Conservation (phyloP, 1,140 invertebrate genomes). For the Leptinotarsa defecta region DNA sequence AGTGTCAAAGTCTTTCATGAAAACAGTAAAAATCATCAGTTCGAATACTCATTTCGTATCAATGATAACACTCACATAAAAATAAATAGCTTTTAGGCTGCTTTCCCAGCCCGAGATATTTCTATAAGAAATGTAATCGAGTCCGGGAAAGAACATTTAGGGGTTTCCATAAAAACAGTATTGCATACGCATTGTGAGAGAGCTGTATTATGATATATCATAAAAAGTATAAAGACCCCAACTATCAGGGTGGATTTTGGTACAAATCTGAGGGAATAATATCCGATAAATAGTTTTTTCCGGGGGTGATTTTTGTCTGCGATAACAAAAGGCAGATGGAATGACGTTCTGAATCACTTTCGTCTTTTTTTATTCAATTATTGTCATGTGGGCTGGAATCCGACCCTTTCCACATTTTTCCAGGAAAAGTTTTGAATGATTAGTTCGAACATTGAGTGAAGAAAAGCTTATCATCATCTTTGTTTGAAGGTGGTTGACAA, state of each 20-base stretch:
- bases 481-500: too few species aligned
- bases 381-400: neutral
- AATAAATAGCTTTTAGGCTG: conserved; percentile 47
- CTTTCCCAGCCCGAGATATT: conserved; percentile 31
- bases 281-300: conserved; percentile 47
- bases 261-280: conserved; percentile 47
- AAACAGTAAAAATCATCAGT: conserved; percentile 44
- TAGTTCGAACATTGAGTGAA: too few species aligned
- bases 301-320: conserved; percentile 42
- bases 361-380: conserved; percentile 6
- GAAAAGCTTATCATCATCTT: too few species aligned
- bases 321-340: conserved; percentile 29
- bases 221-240: conserved; percentile 49
- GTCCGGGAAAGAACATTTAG: conserved; percentile 37
- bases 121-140: conserved; percentile 44
- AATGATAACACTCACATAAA: conserved; percentile 50
- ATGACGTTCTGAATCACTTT: conserved; percentile 18
- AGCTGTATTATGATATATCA: conserved; percentile 50
- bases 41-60: conserved; percentile 42
- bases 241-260: conserved; percentile 44
- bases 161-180: conserved; percentile 46
- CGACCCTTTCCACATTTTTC: too few species aligned
- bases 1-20: conserved; percentile 25
- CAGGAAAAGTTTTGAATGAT: too few species aligned
- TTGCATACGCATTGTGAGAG: conserved; percentile 48